These are phyloP conservation scores for Heliconius sara DNA, from an alignment of 2,888 invertebrate species.

Conservation along the genomic window DNA sequence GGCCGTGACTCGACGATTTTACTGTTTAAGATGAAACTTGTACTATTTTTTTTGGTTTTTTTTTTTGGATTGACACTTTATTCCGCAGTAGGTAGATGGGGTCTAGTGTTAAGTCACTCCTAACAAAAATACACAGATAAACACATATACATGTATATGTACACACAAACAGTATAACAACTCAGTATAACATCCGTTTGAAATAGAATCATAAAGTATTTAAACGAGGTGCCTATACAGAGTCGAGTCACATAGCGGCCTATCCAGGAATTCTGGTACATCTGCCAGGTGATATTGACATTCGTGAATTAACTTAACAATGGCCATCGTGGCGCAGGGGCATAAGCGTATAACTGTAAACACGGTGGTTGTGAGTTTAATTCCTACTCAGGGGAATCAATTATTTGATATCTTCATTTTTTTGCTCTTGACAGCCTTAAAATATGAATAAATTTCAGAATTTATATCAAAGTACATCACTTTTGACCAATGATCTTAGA, in stretches of 20 bases:
- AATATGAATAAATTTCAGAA: not conserved
- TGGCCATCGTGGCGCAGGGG: not conserved
- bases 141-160: not conserved
- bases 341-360: not conserved
- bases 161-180: not conserved
- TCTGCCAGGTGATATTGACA: constrained; percentile 31
- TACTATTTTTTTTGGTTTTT: too few relatives aligned
- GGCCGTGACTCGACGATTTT: not conserved
- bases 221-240: constrained; percentile 24
- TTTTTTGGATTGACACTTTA: too few relatives aligned
- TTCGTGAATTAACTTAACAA: constrained; percentile 16
- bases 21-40: too few relatives aligned
- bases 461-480: not conserved
- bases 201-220: constrained; percentile 26
- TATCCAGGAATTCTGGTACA: constrained; percentile 30
- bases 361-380: too few relatives aligned
- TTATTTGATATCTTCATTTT: too few relatives aligned
- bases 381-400: not conserved
- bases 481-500: not conserved
- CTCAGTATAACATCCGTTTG: constrained; percentile 11
- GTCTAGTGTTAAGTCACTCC: too few relatives aligned
- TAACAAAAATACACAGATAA: not conserved
- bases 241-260: constrained; percentile 28
- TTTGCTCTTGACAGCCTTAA: too few relatives aligned
- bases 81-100: too few relatives aligned